phyloP scores from a whole-genome alignment of 2,888 invertebrate genomes.

The Euclidia mi region DNA sequence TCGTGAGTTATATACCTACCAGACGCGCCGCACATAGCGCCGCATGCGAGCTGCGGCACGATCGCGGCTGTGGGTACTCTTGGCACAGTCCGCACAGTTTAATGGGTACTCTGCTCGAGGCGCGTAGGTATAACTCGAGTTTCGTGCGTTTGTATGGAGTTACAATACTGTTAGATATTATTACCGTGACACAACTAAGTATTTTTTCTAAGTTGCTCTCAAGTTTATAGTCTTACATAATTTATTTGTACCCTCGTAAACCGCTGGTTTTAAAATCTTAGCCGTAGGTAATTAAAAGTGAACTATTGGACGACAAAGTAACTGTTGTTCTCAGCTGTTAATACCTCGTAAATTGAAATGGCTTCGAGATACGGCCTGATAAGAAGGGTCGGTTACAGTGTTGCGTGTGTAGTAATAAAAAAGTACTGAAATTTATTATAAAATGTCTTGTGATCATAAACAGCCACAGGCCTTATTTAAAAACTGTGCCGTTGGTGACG shows the following conservation, averaged over 20 bases:
- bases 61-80: too few relatives aligned
- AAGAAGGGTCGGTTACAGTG: conserved; percentile 27
- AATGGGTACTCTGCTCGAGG: too few relatives aligned
- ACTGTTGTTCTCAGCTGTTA: conserved; percentile 54
- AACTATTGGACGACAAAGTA: conserved; percentile 58
- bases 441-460: neutral
- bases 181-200: conserved; percentile 12
- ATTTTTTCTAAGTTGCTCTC: conserved; percentile 30
- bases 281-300: conserved; percentile 59
- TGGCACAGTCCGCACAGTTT: too few relatives aligned
- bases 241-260: conserved; percentile 57
- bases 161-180: too few relatives aligned
- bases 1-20: too few relatives aligned
- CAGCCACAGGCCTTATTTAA: neutral
- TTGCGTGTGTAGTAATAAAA: conserved; percentile 13
- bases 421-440: neutral
- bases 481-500: too few relatives aligned
- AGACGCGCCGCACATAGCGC: too few relatives aligned
- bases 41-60: too few relatives aligned
- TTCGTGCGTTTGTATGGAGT: too few relatives aligned
- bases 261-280: conserved; percentile 55
- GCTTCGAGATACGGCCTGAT: conserved; percentile 50
- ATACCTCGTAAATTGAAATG: conserved; percentile 57
- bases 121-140: too few relatives aligned
- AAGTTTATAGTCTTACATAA: conserved; percentile 44